Evolutionary conservation across 2,888 invertebrate species (phyloP).

Genomic region (Acleris laterana): DNA sequence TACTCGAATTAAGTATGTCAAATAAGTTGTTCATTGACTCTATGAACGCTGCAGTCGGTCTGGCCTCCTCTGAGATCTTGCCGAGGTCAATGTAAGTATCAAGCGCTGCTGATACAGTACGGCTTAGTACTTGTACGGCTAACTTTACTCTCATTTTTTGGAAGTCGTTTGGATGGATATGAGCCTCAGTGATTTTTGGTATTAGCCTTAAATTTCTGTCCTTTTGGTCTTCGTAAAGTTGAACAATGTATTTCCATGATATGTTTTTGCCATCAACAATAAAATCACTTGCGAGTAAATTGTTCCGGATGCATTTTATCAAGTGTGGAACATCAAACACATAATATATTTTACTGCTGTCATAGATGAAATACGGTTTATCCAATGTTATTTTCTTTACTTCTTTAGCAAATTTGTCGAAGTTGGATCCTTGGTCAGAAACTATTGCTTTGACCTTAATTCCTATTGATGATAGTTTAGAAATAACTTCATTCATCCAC

Average conservation of each 20-base stretch:
- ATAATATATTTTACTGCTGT: conserved; percentile 33
- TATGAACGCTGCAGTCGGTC: conserved; percentile 36
- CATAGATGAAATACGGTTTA: conserved; percentile 41
- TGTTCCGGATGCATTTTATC: too few relatives aligned
- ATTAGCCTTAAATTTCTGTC: conserved; percentile 37
- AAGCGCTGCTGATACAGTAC: conserved; percentile 34
- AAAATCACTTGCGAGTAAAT: too few relatives aligned
- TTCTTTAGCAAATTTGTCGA: conserved; percentile 44
- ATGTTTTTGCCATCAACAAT: too few relatives aligned
- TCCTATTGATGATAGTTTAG: conserved; percentile 41
- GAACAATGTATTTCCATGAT: too few relatives aligned
- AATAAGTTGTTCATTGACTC: conserved; percentile 35
- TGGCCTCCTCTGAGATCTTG: conserved; percentile 35
- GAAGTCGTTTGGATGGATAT: conserved; percentile 42
- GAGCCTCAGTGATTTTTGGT: conserved; percentile 44
- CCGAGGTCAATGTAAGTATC: conserved; percentile 26
- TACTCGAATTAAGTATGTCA: conserved; percentile 38
- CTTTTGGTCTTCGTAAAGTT: conserved; percentile 39
- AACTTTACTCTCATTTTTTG: conserved; percentile 41
- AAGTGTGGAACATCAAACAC: conserved; percentile 45
- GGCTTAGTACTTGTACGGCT: conserved; percentile 41
- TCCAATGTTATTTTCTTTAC: conserved; percentile 41
- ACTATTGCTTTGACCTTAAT: conserved; percentile 43
- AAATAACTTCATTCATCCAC: conserved; percentile 44
- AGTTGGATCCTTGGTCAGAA: conserved; percentile 46